Percentiles rank a stretch among this genome's conserved stretches.
phyloP scores from a whole-genome alignment of 2,888 invertebrate genomes.

The Drosophila niveifrons region DNA sequence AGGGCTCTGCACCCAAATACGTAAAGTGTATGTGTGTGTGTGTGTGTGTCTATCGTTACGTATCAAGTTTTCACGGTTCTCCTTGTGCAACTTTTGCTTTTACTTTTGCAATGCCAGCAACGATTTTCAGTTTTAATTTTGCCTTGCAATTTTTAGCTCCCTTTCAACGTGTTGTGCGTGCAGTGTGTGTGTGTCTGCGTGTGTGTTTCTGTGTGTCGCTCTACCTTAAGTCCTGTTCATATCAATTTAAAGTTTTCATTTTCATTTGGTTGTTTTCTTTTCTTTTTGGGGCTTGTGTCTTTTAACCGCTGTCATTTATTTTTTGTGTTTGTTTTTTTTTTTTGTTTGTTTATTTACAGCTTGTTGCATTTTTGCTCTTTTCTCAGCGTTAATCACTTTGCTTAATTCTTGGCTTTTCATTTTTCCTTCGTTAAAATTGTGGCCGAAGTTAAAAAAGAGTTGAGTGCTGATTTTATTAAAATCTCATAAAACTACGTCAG shows the following conservation, averaged over 20 bases:
- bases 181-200: slow-evolving; percentile 9
- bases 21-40: slow-evolving; percentile 8
- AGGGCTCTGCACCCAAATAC: slow-evolving; percentile 23
- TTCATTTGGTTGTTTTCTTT: slow-evolving; percentile 8
- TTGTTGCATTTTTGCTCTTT: slow-evolving; percentile 48
- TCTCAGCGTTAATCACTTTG: slow-evolving; percentile 61
- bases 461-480: slow-evolving; percentile 67
- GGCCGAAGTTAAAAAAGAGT: slow-evolving; percentile 38
- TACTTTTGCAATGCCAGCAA: slow-evolving; percentile 61
- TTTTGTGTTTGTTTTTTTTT: not conserved
- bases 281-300: not conserved
- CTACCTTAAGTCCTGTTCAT: slow-evolving; percentile 46
- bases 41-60: slow-evolving; percentile 20
- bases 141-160: slow-evolving; percentile 13
- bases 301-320: slow-evolving; percentile 29
- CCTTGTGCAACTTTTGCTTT: slow-evolving; percentile 66
- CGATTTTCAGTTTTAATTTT: slow-evolving; percentile 61
- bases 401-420: slow-evolving; percentile 41
- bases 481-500: slow-evolving; percentile 68
- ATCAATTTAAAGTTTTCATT: slow-evolving; percentile 53
- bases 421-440: slow-evolving; percentile 51
- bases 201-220: slow-evolving; percentile 5
- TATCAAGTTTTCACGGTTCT: slow-evolving; percentile 24
- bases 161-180: slow-evolving; percentile 21
- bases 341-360: slow-evolving; percentile 35